phyloP scores from a whole-genome alignment of 2,797 vertebrate species.

The Acomys russatus region DNA sequence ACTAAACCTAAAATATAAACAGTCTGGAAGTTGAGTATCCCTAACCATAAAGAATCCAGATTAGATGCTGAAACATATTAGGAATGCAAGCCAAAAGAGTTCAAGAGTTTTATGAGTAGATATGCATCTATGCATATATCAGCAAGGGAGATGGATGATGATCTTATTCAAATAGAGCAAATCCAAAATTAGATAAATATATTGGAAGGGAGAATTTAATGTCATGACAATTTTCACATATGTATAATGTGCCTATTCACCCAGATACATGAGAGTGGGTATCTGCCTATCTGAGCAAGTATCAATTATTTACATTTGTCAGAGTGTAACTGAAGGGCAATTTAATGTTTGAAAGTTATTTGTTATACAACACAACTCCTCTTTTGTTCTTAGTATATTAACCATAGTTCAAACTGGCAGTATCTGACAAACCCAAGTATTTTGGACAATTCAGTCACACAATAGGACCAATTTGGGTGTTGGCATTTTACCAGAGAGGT shows the following conservation, averaged over 20 bases:
- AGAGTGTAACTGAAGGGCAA: background rate
- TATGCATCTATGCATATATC: background rate
- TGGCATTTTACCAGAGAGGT: constrained; percentile 7
- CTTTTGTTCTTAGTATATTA: constrained; percentile 13
- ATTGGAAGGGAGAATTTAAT: background rate
- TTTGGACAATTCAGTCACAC: background rate
- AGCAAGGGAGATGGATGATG: background rate
- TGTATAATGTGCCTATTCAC: background rate
- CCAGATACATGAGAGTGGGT: background rate
- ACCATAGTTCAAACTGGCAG: background rate
- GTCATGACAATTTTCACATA: background rate
- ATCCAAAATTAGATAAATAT: constrained; percentile 13
- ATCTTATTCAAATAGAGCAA: background rate
- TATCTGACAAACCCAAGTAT: background rate
- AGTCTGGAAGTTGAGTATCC: background rate
- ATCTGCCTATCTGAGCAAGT: background rate
- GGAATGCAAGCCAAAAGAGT: background rate
- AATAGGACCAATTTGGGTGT: background rate
- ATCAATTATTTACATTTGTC: constrained; percentile 27
- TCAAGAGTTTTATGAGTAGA: background rate
- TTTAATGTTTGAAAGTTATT: background rate
- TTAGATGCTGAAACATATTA: background rate
- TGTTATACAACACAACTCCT: background rate
- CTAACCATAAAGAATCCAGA: constrained; percentile 3
- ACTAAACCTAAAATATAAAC: background rate